Evolutionary conservation across 2,888 invertebrate genomes (phyloP), one percentile per base, ranked within the genome.

Genomic region (Salticus scenicus): DNA sequence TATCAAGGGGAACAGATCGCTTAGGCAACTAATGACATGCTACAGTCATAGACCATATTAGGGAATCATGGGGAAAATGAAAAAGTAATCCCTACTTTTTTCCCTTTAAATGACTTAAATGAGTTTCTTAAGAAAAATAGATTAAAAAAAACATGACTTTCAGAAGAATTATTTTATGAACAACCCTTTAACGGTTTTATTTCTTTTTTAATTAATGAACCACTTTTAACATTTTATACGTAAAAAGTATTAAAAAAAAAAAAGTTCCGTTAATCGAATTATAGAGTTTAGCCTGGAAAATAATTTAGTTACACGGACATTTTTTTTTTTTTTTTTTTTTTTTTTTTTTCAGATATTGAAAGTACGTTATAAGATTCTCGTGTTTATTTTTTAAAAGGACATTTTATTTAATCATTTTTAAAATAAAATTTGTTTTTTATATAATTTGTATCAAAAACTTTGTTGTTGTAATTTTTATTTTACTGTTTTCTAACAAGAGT

Each of bases 1-100:
- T n/a, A 66, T 66, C 66, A 66, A 30, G 31, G 31, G 30, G 66
- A 31, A 31, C 66, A 66, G 66, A 66, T 66, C 66, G 66, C 66
- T 66, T 31, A 66, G 66, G 12, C 66, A 24, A 31, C 66, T 37
- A 17, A 28, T 51, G 51, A 33, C 31, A 73, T 57, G 24, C 57
- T 57, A 57, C 2, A 24, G 57, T 57, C 57, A 24, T 57, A 57
- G 57, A 20, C 63, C 31, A 37, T 24, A 41, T 70, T 70, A 70
- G 27, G 69, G 41, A 41, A 27, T 41, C 69, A 70, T n/a, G 41
- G 37, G 41, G 24, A 41, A 70, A 70, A 24, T 24, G 69, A 41
- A 20, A 30, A 31, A 42, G 31, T 20, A 57, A 47, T 72, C 31
- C 31, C 24, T 33, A 72, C 30, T 20, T 66, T 66, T 31, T 66